Percentiles rank a stretch among this genome's conserved stretches.
phyloP scores from a whole-genome alignment of 2,113 vertebrate species.

The Caranx ignobilis region DNA sequence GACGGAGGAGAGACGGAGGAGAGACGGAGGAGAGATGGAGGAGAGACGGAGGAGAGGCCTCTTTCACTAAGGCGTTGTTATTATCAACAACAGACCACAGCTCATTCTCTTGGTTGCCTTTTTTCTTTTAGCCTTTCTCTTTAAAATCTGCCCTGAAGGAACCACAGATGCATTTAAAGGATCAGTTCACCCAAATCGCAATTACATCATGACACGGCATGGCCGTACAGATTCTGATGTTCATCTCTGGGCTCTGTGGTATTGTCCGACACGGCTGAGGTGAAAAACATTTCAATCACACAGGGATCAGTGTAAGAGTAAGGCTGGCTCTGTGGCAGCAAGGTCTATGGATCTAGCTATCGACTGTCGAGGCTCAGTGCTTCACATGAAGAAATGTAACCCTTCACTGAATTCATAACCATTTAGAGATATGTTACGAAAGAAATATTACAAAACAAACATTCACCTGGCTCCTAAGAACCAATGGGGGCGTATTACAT shows the following conservation, averaged over 20 bases:
- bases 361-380: no score
- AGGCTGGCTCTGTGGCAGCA: not conserved
- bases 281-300: not conserved
- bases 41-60: not conserved
- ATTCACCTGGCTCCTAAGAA: no score
- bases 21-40: no score
- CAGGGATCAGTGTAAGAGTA: no score
- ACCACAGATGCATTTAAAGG: not conserved
- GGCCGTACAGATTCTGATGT: not conserved
- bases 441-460: no score
- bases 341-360: no score
- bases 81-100: conserved; percentile 12
- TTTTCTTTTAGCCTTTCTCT: not conserved
- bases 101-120: not conserved
- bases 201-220: not conserved
- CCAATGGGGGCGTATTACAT: no score
- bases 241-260: not conserved
- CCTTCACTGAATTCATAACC: no score
- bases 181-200: not conserved
- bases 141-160: not conserved
- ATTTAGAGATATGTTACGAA: no score
- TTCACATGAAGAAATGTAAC: no score
- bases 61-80: not conserved
- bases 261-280: not conserved
- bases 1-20: no score